Evolutionary conservation across 2,113 vertebrate species (phyloP).

Genomic region (Onychorhynchus coronatus): DNA sequence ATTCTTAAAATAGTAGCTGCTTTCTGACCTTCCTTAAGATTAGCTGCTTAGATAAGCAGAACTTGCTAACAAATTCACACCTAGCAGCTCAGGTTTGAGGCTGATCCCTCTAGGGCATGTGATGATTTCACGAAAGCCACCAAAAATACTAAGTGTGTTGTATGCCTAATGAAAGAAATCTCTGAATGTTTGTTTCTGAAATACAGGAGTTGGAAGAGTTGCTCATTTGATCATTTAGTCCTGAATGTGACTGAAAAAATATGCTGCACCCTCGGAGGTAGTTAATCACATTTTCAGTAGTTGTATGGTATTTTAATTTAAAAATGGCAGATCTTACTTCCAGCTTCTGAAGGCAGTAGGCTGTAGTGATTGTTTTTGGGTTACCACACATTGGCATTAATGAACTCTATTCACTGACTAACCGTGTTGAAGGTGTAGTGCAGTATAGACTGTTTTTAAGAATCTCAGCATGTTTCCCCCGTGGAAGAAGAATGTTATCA

Average conservation of each 20-base stretch:
- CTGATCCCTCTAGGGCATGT: background rate
- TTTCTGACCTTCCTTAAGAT: conserved; percentile 53
- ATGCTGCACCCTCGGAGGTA: background rate
- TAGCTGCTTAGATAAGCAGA: conserved; percentile 60
- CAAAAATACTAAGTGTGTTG: background rate
- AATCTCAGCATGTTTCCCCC: background rate
- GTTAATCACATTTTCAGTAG: background rate
- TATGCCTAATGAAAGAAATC: background rate
- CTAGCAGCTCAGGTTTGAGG: conserved; percentile 1
- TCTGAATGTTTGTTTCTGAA: background rate
- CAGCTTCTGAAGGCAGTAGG: background rate
- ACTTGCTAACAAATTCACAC: conserved; percentile 31
- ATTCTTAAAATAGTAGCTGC: conserved; percentile 56
- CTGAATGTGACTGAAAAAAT: background rate
- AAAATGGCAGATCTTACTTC: background rate
- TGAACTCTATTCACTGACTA: background rate
- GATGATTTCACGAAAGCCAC: background rate
- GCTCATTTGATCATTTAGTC: background rate
- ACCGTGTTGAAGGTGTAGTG: background rate
- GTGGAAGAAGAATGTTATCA: background rate
- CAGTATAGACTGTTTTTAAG: background rate
- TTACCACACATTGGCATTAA: background rate
- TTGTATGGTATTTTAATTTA: background rate
- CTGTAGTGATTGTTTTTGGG: background rate
- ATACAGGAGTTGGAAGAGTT: background rate